Conservation (phyloP, 1,140 invertebrate genomes). For the Octopus bimaculoides region DNA sequence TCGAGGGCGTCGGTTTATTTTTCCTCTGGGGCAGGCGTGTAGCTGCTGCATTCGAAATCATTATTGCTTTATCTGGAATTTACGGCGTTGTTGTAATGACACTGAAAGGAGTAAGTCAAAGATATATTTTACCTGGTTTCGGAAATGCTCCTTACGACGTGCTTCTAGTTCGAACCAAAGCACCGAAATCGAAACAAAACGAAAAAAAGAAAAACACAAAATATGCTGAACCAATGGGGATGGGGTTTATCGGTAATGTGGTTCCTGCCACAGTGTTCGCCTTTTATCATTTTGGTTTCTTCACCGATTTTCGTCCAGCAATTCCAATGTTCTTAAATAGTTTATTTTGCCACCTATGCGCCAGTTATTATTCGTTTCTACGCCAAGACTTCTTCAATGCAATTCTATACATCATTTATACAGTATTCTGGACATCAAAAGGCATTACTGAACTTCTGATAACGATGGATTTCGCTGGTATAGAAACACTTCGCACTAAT, state of each 20-base stretch:
- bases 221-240: slow-evolving; percentile 44
- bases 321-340: slow-evolving; percentile 35
- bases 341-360: slow-evolving; percentile 33
- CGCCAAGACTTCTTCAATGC: slow-evolving; percentile 40
- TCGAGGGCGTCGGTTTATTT: slow-evolving; percentile 38
- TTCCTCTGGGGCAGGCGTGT: slow-evolving; percentile 37
- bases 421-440: slow-evolving; percentile 36
- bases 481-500: slow-evolving; percentile 16
- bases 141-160: slow-evolving; percentile 43
- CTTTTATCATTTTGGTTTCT: slow-evolving; percentile 41
- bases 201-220: slow-evolving; percentile 44
- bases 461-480: slow-evolving; percentile 20
- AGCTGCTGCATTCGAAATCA: slow-evolving; percentile 41
- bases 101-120: slow-evolving; percentile 43
- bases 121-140: slow-evolving; percentile 43
- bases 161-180: slow-evolving; percentile 31
- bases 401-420: slow-evolving; percentile 34
- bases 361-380: slow-evolving; percentile 40
- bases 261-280: slow-evolving; percentile 33
- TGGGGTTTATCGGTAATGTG: slow-evolving; percentile 43
- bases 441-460: slow-evolving; percentile 25
- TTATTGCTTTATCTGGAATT: slow-evolving; percentile 38
- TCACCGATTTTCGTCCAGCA: slow-evolving; percentile 34
- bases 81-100: slow-evolving; percentile 45
- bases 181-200: slow-evolving; percentile 23